A percentile compares a stretch with the other conserved stretches of the same genome.
These are phyloP conservation scores for Tribolium castaneum DNA, from an alignment of 1,140 invertebrate genomes.

Conservation along the genomic window DNA sequence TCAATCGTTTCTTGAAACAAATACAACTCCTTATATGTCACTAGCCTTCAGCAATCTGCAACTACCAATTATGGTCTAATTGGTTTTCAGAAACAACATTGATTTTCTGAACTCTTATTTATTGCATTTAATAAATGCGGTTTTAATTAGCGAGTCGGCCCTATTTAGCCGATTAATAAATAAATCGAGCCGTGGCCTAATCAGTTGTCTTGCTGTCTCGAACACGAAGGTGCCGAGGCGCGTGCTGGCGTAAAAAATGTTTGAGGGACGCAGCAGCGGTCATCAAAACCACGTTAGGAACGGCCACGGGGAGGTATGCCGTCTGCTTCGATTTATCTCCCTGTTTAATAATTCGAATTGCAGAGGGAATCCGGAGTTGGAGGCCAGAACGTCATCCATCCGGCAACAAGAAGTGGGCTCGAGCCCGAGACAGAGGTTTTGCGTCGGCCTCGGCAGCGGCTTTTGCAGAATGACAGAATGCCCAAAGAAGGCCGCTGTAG, in stretches of 20 bases:
- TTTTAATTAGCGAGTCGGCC: constrained; percentile 49
- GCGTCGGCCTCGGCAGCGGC: not conserved
- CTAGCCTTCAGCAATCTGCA: constrained; percentile 62
- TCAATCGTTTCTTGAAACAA: constrained; percentile 64
- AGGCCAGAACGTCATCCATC: constrained; percentile 18
- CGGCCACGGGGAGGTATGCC: constrained; percentile 3
- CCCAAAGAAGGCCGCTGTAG: constrained; percentile 41
- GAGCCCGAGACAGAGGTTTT: constrained; percentile 27
- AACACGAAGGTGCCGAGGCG: not conserved
- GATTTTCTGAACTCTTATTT: constrained; percentile 62
- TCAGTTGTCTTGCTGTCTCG: not conserved
- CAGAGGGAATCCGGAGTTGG: constrained; percentile 19
- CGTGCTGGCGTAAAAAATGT: constrained; percentile 5
- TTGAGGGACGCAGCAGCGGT: not conserved
- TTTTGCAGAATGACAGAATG: constrained; percentile 24
- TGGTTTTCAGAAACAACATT: constrained; percentile 64
- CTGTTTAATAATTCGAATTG: constrained; percentile 25
- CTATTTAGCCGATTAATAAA: not conserved
- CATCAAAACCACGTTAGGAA: constrained; percentile 21
- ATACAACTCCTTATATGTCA: constrained; percentile 63
- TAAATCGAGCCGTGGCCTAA: not conserved
- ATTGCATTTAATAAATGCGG: constrained; percentile 56
- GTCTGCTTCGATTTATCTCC: constrained; percentile 25
- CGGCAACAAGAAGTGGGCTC: constrained; percentile 14
- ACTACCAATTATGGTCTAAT: constrained; percentile 64